These are phyloP conservation scores for Drosophila sulfurigaster DNA, from an alignment of 1,140 invertebrate genomes.

Conservation along the genomic window DNA sequence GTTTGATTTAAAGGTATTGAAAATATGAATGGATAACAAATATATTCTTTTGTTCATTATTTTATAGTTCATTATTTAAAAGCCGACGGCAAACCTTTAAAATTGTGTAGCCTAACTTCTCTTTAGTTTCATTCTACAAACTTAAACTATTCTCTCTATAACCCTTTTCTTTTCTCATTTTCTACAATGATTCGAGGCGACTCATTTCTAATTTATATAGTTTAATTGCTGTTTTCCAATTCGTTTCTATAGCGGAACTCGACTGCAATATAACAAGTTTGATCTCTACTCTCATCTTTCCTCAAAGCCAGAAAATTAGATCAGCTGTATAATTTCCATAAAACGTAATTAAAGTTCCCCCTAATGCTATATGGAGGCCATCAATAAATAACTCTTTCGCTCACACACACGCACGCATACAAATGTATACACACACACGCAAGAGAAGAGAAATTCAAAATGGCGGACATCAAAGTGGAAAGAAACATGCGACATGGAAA, in stretches of 20 bases:
- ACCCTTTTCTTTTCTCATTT: not conserved
- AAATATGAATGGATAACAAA: no score
- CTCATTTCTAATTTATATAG: not conserved
- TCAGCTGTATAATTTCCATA: conserved; percentile 49
- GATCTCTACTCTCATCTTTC: not conserved
- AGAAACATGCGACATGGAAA: conserved; percentile 73
- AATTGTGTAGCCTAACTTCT: no score
- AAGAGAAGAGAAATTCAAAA: conserved; percentile 63
- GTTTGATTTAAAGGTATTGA: no score
- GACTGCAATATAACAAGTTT: not conserved
- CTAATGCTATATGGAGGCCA: conserved; percentile 43
- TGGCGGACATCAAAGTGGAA: conserved; percentile 66
- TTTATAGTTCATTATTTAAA: no score
- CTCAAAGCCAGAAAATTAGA: conserved; percentile 29
- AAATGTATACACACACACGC: not conserved
- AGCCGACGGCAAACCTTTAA: no score
- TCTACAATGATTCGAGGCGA: not conserved
- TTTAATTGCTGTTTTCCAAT: not conserved
- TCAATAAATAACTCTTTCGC: conserved; percentile 62
- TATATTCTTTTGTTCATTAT: no score
- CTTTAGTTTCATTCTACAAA: no score
- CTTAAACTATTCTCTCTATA: no score
- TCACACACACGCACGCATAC: conserved; percentile 15
- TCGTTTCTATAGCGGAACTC: not conserved
- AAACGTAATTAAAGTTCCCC: conserved; percentile 41